These are phyloP conservation scores for Nebria ingens DNA, from an alignment of 1,140 invertebrate species.

Conservation along the genomic window DNA sequence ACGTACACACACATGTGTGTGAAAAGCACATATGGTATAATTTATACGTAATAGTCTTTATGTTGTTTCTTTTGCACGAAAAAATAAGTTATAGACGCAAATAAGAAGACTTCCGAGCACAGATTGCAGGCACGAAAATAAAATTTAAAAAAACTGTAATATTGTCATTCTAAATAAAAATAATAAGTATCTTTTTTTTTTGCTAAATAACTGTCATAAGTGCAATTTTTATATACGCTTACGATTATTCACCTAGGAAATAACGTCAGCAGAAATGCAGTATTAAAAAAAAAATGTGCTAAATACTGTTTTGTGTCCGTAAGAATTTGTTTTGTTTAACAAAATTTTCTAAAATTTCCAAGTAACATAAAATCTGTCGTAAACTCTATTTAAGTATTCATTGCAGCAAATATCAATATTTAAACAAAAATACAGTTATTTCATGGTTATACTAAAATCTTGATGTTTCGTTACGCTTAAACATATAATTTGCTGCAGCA, in stretches of 20 bases:
- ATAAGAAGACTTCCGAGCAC: not conserved
- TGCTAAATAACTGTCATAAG: not conserved
- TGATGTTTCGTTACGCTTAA: too few species aligned
- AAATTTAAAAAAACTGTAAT: not conserved
- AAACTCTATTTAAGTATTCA: too few species aligned
- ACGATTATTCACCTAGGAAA: not conserved
- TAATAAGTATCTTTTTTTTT: not conserved
- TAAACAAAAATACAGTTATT: too few species aligned
- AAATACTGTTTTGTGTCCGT: too few species aligned
- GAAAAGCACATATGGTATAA: not conserved
- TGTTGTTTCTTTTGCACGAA: too few species aligned
- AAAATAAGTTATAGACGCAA: too few species aligned
- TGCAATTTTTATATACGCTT: not conserved
- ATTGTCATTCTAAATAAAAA: not conserved
- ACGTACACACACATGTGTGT: not conserved
- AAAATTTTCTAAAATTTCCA: too few species aligned
- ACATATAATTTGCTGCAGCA: too few species aligned
- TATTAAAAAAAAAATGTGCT: conserved; percentile 11
- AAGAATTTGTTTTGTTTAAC: too few species aligned
- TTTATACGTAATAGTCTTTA: not conserved
- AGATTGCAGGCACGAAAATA: not conserved
- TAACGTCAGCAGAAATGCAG: conserved; percentile 2
- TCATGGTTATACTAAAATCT: too few species aligned
- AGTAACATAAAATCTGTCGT: too few species aligned
- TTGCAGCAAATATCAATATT: too few species aligned